Base-by-base conservation (phyloP, 2,888 invertebrate genomes). In the Parasteatoda lunata region DNA sequence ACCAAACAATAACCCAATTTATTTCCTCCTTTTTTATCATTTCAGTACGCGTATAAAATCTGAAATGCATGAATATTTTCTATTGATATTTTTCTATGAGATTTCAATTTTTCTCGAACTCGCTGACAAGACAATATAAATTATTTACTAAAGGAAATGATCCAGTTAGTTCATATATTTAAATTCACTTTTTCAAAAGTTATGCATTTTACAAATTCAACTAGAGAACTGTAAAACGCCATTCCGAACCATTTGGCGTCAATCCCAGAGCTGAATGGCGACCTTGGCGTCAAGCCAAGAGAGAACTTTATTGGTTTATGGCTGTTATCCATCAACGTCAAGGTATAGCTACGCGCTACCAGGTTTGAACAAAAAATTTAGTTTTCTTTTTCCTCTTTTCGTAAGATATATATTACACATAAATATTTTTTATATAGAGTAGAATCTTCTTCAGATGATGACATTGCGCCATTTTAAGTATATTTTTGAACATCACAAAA, bases 291-390 rank as follows among this genome's bases (percentile, higher is more conserved):
- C 72, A 73, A 78, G 87, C 87, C 87, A 87, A 78, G 77, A 68
- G 68, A 75, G 85, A 82, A 87, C 82, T 87, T 87, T 87, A 87
- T 87, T 87, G 87, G 87, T 87, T 87, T 87, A 87, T 77, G 77
- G 87, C 78, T 77, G 81, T 75, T 77, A 87, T 87, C 87, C 68
- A 87, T 87, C 87, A 87, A 77, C 82, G 87, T 87, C 87, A 87
- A 87, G 87, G 87, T 87, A 78, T 77, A 77, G 81, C 68, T 73
- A 69, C 77, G 77, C 82, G 11, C 64, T 77, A 51, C 77, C 87
- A 77, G 76, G 70, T 76, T 80, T 48, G 52, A 59, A 72, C 54
- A 77, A 82, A 82, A 87, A 82, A 65, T 83, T 76, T 70, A 59
- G 73, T 76, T 84, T 77, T 66, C 59, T 68, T 84, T 51, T 54